phyloP scores from a whole-genome alignment of 2,113 vertebrate species.

The Phrynosoma platyrhinos region DNA sequence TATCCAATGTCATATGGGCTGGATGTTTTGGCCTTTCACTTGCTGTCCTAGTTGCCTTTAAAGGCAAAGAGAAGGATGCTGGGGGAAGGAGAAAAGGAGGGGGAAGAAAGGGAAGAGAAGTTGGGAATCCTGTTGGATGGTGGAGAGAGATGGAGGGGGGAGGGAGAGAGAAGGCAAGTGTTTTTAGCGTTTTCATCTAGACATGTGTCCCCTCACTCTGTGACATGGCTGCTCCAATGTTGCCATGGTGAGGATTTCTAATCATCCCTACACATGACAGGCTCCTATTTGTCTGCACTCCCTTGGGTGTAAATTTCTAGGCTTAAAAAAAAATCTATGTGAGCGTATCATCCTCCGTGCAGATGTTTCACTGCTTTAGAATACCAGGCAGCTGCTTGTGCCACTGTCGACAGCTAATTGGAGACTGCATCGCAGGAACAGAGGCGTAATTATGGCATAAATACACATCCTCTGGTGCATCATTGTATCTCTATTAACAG shows the following conservation, averaged over 20 bases:
- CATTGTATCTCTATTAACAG: slow-evolving; percentile 94
- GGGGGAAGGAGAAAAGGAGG: slow-evolving; percentile 62
- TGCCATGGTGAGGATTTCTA: slow-evolving; percentile 97
- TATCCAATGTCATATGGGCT: slow-evolving; percentile 77
- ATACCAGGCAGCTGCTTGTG: slow-evolving; percentile 96
- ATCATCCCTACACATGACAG: slow-evolving; percentile 92
- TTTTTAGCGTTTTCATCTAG: slow-evolving; percentile 88
- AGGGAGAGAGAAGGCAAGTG: slow-evolving; percentile 76
- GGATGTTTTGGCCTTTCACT: slow-evolving; percentile 81
- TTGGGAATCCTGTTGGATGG: slow-evolving; percentile 80
- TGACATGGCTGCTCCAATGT: slow-evolving; percentile 95
- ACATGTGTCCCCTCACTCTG: slow-evolving; percentile 90
- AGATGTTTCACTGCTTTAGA: slow-evolving; percentile 96
- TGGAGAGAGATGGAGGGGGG: slow-evolving; percentile 59
- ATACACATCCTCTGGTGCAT: slow-evolving; percentile 92
- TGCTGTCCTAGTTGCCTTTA: slow-evolving; percentile 82
- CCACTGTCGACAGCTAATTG: slow-evolving; percentile 91
- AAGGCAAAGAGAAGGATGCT: slow-evolving; percentile 80
- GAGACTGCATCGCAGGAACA: slow-evolving; percentile 89
- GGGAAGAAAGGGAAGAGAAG: slow-evolving; percentile 78
- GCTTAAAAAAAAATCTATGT: slow-evolving; percentile 86
- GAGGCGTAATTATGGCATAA: slow-evolving; percentile 91
- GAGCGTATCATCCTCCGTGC: slow-evolving; percentile 92
- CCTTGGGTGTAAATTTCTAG: slow-evolving; percentile 89
- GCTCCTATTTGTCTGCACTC: slow-evolving; percentile 90